A percentile compares a stretch with the other conserved stretches of the same genome.
Evolutionary conservation across 2,113 vertebrate genomes (phyloP).

Genomic region (Microcebus jonahi): DNA sequence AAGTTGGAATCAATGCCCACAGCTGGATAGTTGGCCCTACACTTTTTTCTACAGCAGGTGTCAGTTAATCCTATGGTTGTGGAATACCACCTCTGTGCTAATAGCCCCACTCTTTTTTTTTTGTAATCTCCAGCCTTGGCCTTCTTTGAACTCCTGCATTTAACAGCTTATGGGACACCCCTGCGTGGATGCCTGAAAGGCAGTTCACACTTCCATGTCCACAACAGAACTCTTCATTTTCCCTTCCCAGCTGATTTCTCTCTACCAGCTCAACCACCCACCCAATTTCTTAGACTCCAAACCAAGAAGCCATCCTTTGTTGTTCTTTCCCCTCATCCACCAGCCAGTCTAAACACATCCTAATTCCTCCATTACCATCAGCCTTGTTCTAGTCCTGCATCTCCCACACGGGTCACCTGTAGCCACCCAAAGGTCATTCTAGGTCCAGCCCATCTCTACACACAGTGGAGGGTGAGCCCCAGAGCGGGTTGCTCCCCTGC

Average conservation of each 20-base stretch:
- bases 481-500: fast-evolving
- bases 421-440: not conserved
- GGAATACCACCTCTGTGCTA: not conserved
- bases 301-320: not conserved
- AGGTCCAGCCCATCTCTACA: not conserved
- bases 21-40: too few relatives aligned
- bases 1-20: not conserved
- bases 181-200: not conserved
- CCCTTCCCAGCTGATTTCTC: not conserved
- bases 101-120: not conserved
- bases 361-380: not conserved
- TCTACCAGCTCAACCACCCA: not conserved
- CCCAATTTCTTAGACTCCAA: not conserved
- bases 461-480: not conserved
- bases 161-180: not conserved
- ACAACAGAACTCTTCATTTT: not conserved
- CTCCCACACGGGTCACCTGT: not conserved
- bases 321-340: not conserved
- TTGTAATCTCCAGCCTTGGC: not conserved
- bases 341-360: not conserved
- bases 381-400: too few relatives aligned
- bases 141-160: not conserved
- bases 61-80: not conserved
- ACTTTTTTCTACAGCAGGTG: not conserved
- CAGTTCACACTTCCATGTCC: not conserved